Conservation (phyloP, 2,797 vertebrate species). For the Gephyroberyx darwinii region DNA sequence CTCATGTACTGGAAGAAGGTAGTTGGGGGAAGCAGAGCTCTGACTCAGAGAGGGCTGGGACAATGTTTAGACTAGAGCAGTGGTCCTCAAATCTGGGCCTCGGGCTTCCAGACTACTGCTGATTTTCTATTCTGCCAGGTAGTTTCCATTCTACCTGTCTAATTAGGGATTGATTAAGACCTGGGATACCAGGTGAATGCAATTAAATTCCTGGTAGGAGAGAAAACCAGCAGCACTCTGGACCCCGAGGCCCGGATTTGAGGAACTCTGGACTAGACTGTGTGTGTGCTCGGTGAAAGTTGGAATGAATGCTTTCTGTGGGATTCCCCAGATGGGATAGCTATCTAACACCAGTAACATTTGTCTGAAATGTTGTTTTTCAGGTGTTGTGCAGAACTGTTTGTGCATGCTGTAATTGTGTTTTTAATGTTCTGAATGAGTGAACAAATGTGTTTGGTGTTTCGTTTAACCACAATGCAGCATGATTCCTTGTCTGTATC, state of each 20-base stretch:
- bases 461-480: background rate
- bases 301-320: constrained; percentile 49
- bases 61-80: constrained; percentile 70
- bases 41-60: constrained; percentile 66
- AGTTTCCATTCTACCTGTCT: too few species aligned
- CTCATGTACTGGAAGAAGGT: constrained; percentile 48
- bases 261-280: constrained; percentile 5
- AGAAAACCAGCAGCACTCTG: too few species aligned
- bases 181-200: too few species aligned
- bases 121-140: too few species aligned
- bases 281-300: constrained; percentile 54
- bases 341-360: constrained; percentile 16
- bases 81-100: too few species aligned
- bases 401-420: constrained; percentile 9
- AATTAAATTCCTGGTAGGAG: too few species aligned
- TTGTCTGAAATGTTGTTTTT: constrained; percentile 15
- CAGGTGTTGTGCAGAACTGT: background rate
- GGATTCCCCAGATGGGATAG: constrained; percentile 61
- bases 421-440: constrained; percentile 1
- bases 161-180: too few species aligned
- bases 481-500: background rate
- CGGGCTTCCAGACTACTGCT: too few species aligned
- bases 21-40: constrained; percentile 32
- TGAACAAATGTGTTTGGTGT: background rate
- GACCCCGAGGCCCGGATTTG: too few species aligned